These are phyloP conservation scores for Sphecodes monilicornis DNA, from an alignment of 2,888 invertebrate species.

Conservation along the genomic window DNA sequence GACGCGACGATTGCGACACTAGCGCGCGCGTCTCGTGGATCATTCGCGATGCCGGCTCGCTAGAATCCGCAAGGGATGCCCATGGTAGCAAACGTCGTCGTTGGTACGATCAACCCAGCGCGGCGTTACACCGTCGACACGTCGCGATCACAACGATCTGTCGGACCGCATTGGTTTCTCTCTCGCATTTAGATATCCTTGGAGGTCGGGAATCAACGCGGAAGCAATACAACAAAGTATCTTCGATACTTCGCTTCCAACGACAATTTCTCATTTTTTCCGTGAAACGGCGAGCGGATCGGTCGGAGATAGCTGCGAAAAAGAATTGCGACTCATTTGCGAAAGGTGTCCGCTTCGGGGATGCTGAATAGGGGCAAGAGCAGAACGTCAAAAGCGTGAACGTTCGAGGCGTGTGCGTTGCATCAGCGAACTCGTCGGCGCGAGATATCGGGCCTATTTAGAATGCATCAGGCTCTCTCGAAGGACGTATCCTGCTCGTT, in stretches of 20 bases:
- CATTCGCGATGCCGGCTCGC: background rate
- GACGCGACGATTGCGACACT: too few species aligned
- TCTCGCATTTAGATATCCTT: background rate
- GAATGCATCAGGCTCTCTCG: slow-evolving; percentile 76
- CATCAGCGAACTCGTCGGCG: slow-evolving; percentile 60
- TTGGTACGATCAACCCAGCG: too few species aligned
- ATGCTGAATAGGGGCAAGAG: background rate
- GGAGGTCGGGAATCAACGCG: too few species aligned
- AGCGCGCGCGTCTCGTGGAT: background rate
- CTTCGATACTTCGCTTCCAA: too few species aligned
- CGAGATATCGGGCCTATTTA: slow-evolving; percentile 74
- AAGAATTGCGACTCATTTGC: background rate
- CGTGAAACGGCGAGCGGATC: background rate
- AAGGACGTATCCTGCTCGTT: slow-evolving; percentile 57
- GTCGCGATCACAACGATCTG: slow-evolving; percentile 3
- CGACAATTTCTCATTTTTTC: background rate
- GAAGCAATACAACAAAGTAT: too few species aligned
- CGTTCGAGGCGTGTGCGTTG: slow-evolving; percentile 20
- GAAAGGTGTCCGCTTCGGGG: background rate
- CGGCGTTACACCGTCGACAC: too few species aligned
- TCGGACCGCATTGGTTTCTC: background rate
- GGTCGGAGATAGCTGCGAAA: background rate
- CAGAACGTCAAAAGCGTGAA: slow-evolving; percentile 1
- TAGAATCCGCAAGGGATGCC: background rate
- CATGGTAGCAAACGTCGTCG: background rate